These are phyloP conservation scores for Cryptophagus acutangulus DNA, from an alignment of 2,888 invertebrate species.

Conservation along the genomic window DNA sequence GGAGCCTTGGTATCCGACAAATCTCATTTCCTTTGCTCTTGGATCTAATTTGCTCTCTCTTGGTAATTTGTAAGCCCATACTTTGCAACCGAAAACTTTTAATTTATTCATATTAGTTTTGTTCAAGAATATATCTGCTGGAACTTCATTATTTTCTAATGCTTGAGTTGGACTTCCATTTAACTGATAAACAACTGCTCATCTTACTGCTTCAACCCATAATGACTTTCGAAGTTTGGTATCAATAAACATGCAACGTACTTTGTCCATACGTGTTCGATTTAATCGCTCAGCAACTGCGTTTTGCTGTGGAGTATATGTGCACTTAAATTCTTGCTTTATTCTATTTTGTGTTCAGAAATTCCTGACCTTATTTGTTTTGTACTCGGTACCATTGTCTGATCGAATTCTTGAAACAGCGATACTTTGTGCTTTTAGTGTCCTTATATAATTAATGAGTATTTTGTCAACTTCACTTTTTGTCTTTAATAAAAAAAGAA, in stretches of 20 bases:
- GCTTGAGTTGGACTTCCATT: slow-evolving; percentile 25
- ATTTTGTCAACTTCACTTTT: background rate
- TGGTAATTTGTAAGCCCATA: slow-evolving; percentile 23
- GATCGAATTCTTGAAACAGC: background rate
- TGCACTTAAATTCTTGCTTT: slow-evolving; percentile 19
- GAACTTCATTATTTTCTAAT: slow-evolving; percentile 16
- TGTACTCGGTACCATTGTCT: slow-evolving; percentile 18
- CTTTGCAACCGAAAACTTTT: slow-evolving; percentile 25
- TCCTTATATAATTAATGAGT: background rate
- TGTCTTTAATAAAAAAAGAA: background rate
- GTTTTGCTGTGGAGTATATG: slow-evolving; percentile 26
- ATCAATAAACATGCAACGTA: slow-evolving; percentile 22
- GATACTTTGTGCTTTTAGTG: background rate
- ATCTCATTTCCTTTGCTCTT: slow-evolving; percentile 21
- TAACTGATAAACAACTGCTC: slow-evolving; percentile 27
- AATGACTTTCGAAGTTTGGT: slow-evolving; percentile 23
- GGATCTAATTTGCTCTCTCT: slow-evolving; percentile 25
- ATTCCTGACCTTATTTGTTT: slow-evolving; percentile 15
- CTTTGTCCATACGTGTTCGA: slow-evolving; percentile 22
- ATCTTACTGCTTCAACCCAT: slow-evolving; percentile 27
- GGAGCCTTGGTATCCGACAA: slow-evolving; percentile 26
- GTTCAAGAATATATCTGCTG: slow-evolving; percentile 22
- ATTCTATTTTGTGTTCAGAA: slow-evolving; percentile 16
- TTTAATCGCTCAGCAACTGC: slow-evolving; percentile 25
- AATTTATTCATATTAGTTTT: slow-evolving; percentile 22